Base-by-base conservation (phyloP, 1,140 invertebrate species). In the Drosophila arawakana region DNA sequence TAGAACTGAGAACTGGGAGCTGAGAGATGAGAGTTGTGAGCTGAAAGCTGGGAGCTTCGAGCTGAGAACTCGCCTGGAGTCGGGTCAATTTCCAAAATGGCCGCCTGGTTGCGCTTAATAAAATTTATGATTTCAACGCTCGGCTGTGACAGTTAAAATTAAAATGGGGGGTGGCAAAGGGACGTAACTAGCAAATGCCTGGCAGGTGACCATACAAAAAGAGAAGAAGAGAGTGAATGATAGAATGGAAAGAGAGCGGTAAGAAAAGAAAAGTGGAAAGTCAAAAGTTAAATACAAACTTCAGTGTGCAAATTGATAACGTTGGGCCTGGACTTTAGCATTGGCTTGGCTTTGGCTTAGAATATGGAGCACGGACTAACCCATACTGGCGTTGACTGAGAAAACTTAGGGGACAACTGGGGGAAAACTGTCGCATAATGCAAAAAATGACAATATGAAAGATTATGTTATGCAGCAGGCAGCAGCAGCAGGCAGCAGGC, bases 231-330 rank as follows among this genome's bases (percentile, higher is more conserved):
- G 35, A 9, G 34, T 10, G 18, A 9, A 35, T 39, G 49, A 58
- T 21, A 30, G 25, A 55, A 50, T 7, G 44, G 37, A 18, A 47
- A 21, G 11, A 39, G 47, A 62, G 59, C 35, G 58, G 50, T 5
- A 75, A 72, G 57, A 68, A 71, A 72, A 80, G 66, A 78, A 75
- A 85, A 84, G 78, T 85, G 78, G 67, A 76, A 76, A 81, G 80
- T 74, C 63, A 74, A 86, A 90, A 91, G 82, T 91, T 91, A 91
- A 91, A 91, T 81, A 91, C 76, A 91, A 91, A 91, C 78, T 91
- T 89, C 70, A 79, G 58, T 63, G 75, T 73, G 90, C 82, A 91
- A 91, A 91, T 90, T 90, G 85, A 90, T 90, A 90, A 85, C 74
- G 75, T 72, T 73, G 81, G 57, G 61, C 61, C 63, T 41, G 71